Evolutionary conservation across 2,888 invertebrate species (phyloP), one percentile per base, ranked within the genome.

Genomic region (Therioaphis trifolii): DNA sequence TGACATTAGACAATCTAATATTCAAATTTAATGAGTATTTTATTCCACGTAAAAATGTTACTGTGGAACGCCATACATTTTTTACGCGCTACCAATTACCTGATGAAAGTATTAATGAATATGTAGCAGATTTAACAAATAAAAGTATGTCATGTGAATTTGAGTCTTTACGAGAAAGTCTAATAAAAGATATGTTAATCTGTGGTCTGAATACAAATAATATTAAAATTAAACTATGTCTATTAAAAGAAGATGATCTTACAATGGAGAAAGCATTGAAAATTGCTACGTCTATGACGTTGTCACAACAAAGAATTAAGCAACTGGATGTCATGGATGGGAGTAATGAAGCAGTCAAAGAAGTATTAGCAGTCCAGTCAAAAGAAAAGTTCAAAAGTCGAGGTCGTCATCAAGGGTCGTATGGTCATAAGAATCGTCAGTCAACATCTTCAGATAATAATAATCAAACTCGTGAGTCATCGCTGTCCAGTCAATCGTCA

Each of bases 1-100:
- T n/a, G 35, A 35, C 3, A 35, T 35, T 35, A 7, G 35, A 35
- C 3, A 7, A 35, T 5, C 4, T 35, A 7, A 35, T 35, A 5
- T 3, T 5, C 3, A 5, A 5, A 35, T 87, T 87, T 84, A 75
- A 86, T 79, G 75, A 85, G 3, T 84, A 86, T 63, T 86, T 86
- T 66, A 43, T 85, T 15, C 86, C 87, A 9, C 86, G 86, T 61
- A 85, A 71, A 74, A 87, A 86, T 77, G 63, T 86, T 3, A 86
- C 86, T 2, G 85, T 85, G 66, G 85, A 86, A 84, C 85, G 86
- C 63, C 86, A 86, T 68, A 85, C 79, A 84, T 86, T 87, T 86
- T 86, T 87, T 49, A 85, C 86, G 82, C 85, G 79, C 68, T 69
- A 68, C n/a, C 86, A 87, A 85, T 82, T 84, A 15, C 71, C 84